A percentile compares a stretch with the other conserved stretches of the same genome.
phyloP scores from a whole-genome alignment of 2,113 vertebrate genomes.

The Nesogale talazaci region DNA sequence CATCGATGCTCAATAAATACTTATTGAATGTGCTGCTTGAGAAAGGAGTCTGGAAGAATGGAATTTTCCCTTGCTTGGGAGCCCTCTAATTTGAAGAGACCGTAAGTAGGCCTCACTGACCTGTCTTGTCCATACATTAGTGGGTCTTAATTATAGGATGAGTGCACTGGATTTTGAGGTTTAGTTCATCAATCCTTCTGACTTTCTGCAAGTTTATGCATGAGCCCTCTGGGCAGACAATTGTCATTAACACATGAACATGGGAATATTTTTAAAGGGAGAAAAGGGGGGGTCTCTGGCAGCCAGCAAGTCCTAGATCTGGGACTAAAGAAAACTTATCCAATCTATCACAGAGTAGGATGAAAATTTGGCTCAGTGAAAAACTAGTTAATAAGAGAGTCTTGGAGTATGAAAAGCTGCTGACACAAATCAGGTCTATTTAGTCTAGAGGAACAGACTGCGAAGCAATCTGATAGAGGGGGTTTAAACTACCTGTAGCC shows the following conservation, averaged over 20 bases:
- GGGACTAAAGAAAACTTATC: neutral
- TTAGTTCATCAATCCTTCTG: constrained; percentile 69
- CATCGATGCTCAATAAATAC: constrained; percentile 39
- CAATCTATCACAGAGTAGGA: too few species aligned
- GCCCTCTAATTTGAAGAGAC: constrained; percentile 71
- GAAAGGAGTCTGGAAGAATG: constrained; percentile 53
- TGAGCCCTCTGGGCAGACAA: constrained; percentile 63
- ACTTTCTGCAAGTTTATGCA: constrained; percentile 69
- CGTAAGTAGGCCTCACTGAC: constrained; percentile 51
- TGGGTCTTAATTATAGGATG: constrained; percentile 76
- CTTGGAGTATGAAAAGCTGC: constrained; percentile 54
- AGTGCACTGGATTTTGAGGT: constrained; percentile 63
- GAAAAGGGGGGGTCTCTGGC: neutral
- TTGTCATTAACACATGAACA: constrained; percentile 72
- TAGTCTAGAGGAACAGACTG: constrained; percentile 67
- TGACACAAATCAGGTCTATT: constrained; percentile 77
- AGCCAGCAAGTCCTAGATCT: constrained; percentile 28
- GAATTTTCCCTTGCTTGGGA: constrained; percentile 31
- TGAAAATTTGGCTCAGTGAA: neutral
- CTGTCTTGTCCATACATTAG: constrained; percentile 64
- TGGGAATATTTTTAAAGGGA: constrained; percentile 61
- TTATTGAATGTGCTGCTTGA: constrained; percentile 19
- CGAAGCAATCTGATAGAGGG: constrained; percentile 74
- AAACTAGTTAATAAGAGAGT: constrained; percentile 64
- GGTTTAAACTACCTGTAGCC: constrained; percentile 78